A percentile compares a stretch with the other conserved stretches of the same genome.
These are phyloP conservation scores for Serinus canaria DNA, from an alignment of 2,113 vertebrate genomes.

Conservation along the genomic window DNA sequence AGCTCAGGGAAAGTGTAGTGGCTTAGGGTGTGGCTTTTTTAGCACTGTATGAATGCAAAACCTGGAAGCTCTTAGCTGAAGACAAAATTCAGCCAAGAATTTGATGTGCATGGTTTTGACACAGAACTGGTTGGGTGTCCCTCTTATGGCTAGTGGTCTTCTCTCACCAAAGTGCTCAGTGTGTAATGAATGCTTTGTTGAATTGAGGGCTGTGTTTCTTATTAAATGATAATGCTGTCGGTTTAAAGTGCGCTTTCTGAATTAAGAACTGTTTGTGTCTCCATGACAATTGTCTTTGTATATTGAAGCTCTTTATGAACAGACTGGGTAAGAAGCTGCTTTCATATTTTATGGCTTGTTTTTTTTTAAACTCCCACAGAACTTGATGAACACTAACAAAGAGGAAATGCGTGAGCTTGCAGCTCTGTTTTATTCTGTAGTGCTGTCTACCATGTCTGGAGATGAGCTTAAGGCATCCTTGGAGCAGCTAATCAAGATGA, in stretches of 20 bases:
- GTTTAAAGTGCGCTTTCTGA: background rate
- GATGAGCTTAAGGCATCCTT: constrained; percentile 86
- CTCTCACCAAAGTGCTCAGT: accelerated
- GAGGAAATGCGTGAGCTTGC: constrained; percentile 97
- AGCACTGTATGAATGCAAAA: background rate
- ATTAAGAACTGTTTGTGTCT: background rate
- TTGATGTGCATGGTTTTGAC: accelerated
- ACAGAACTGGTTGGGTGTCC: background rate
- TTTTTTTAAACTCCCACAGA: constrained; percentile 65
- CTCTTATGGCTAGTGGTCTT: background rate
- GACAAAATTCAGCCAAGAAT: background rate
- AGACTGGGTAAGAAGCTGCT: background rate
- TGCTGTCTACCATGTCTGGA: constrained; percentile 89
- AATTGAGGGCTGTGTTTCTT: background rate
- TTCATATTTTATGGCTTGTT: background rate
- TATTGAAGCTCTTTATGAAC: background rate
- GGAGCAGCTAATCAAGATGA: constrained; percentile 90
- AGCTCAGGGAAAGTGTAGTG: background rate
- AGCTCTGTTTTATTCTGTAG: constrained; percentile 91
- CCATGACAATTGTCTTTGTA: background rate
- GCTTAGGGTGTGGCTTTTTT: background rate
- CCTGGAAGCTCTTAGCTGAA: background rate
- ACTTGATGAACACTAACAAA: constrained; percentile 95
- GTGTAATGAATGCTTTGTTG: background rate
- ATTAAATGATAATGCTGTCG: background rate